Evolutionary conservation across 2,888 invertebrate species (phyloP).

Genomic region (Xylophagus ater): DNA sequence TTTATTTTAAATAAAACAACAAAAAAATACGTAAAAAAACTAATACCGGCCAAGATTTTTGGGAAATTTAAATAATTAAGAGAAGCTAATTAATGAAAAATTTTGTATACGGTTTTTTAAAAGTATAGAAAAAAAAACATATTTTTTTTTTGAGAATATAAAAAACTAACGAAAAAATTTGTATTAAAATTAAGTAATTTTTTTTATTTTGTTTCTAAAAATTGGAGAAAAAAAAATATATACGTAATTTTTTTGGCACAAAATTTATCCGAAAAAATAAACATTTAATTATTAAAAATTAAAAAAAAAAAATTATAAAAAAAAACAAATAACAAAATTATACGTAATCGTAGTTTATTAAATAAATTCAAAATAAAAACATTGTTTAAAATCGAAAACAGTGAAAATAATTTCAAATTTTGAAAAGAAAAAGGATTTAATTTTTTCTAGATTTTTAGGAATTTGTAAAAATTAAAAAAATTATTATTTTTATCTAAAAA

Average conservation of each 20-base stretch:
- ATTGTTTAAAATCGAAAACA: conserved; percentile 15
- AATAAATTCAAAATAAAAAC: conserved; percentile 12
- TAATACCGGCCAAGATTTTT: neutral
- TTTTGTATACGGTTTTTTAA: conserved; percentile 6
- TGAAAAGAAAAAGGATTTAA: too few species aligned
- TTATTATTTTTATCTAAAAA: conserved; percentile 13
- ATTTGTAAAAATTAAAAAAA: conserved; percentile 14
- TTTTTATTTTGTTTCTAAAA: conserved; percentile 10
- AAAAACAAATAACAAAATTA: too few species aligned
- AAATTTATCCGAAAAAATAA: conserved; percentile 23
- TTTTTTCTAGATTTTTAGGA: too few species aligned
- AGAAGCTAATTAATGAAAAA: neutral
- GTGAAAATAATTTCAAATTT: neutral
- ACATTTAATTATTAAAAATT: conserved; percentile 3
- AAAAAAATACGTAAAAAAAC: conserved; percentile 19
- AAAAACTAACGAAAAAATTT: too few species aligned
- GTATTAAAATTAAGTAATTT: conserved; percentile 12
- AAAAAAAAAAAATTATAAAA: conserved; percentile 19
- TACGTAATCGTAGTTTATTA: too few species aligned
- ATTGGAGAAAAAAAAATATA: conserved; percentile 15
- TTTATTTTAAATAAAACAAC: conserved; percentile 12
- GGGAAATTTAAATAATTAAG: neutral
- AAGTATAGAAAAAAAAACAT: conserved; percentile 3
- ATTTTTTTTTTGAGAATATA: too few species aligned
- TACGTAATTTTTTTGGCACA: conserved; percentile 21